Percentiles rank a stretch among this genome's conserved stretches.
Conservation (phyloP, 2,113 vertebrate genomes). For the Colistium nudipinnis region DNA sequence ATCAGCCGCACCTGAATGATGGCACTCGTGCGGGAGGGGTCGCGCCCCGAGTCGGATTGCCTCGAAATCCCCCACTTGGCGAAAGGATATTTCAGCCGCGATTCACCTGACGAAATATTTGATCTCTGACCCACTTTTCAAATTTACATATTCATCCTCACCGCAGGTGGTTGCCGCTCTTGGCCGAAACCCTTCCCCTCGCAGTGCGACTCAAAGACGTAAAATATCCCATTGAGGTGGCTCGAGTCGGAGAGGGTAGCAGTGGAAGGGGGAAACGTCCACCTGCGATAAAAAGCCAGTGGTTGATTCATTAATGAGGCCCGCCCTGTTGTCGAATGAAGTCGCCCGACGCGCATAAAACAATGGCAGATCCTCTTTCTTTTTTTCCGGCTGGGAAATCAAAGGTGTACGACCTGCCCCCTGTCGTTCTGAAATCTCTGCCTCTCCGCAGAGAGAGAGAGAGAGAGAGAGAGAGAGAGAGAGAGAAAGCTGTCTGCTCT, state of each 20-base stretch:
- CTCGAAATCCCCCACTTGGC: slow-evolving; percentile 50
- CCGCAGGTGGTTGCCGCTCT: slow-evolving; percentile 69
- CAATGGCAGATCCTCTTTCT: slow-evolving; percentile 20
- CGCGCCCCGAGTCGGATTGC: slow-evolving; percentile 53
- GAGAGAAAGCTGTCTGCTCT: slow-evolving; percentile 27
- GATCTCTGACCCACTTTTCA: slow-evolving; percentile 74
- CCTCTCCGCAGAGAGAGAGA: slow-evolving; percentile 10
- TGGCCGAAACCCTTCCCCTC: slow-evolving; percentile 68
- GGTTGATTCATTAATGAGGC: slow-evolving; percentile 71
- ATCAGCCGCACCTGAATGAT: slow-evolving; percentile 52
- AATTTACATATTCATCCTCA: slow-evolving; percentile 78
- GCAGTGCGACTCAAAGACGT: slow-evolving; percentile 72
- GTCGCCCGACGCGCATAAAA: slow-evolving; percentile 34
- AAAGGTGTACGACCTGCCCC: slow-evolving; percentile 49
- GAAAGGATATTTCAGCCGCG: slow-evolving; percentile 60
- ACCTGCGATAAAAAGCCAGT: slow-evolving; percentile 59
- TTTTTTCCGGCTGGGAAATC: slow-evolving; percentile 36
- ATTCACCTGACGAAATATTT: slow-evolving; percentile 73
- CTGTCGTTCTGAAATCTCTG: slow-evolving; percentile 23
- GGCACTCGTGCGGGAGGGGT: slow-evolving; percentile 60
- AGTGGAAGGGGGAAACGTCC: slow-evolving; percentile 48
- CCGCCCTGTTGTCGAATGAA: slow-evolving; percentile 45
- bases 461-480: slow-evolving; percentile 15
- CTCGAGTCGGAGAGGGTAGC: slow-evolving; percentile 51
- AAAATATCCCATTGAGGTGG: slow-evolving; percentile 64